Evolutionary conservation across 2,888 invertebrate genomes (phyloP).

Genomic region (Drosophila prolongata): DNA sequence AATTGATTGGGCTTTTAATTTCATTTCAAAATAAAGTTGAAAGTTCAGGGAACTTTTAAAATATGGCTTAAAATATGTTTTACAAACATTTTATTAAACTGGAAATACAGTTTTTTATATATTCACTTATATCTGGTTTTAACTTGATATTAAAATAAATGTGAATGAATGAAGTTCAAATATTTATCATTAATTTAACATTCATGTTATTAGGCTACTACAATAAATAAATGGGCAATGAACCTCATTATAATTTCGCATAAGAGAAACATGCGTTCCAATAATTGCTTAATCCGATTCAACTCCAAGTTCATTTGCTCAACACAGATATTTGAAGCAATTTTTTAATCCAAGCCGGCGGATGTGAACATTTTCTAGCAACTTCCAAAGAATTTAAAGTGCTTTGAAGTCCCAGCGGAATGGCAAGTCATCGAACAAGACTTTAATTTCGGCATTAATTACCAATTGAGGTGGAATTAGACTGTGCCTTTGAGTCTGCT

Average conservation of each 20-base stretch:
- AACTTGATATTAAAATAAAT: no score
- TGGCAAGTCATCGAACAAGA: slow-evolving; percentile 38
- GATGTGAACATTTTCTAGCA: slow-evolving; percentile 14
- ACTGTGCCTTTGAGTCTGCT: slow-evolving; percentile 23
- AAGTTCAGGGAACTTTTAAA: no score
- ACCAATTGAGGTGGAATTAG: slow-evolving; percentile 31
- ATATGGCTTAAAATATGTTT: no score
- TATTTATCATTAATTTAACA: no score
- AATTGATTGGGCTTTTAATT: neutral
- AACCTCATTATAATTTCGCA: no score
- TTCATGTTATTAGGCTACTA: no score
- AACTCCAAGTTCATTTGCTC: slow-evolving; percentile 5
- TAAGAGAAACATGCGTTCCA: no score
- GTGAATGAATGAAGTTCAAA: no score
- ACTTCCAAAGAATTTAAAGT: slow-evolving; percentile 18
- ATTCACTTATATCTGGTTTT: no score
- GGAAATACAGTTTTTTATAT: no score
- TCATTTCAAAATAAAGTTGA: neutral
- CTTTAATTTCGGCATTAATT: slow-evolving; percentile 48
- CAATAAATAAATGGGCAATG: no score
- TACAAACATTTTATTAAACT: no score
- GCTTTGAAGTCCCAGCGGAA: slow-evolving; percentile 4
- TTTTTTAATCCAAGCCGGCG: slow-evolving; percentile 8
- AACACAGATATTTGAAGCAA: slow-evolving; percentile 7
- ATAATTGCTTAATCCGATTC: slow-evolving; percentile 6